Percentiles rank a stretch among this genome's conserved stretches.
Evolutionary conservation across 2,797 vertebrate species (phyloP).

Genomic region (Sarcophilus harrisii): DNA sequence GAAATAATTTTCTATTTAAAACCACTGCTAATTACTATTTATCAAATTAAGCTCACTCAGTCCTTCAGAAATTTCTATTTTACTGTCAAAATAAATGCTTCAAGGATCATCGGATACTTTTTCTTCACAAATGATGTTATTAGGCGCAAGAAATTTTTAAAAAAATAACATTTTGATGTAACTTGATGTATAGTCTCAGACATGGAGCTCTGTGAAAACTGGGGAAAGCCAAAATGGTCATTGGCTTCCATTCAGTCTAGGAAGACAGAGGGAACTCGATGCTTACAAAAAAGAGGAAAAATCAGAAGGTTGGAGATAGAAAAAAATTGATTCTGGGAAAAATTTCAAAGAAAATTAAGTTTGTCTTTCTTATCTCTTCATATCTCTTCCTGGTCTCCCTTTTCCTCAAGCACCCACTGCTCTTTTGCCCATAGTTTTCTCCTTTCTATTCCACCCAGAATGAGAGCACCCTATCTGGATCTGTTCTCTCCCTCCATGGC

Average conservation of each 20-base stretch:
- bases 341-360: neutral
- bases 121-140: neutral
- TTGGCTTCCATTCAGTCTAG: neutral
- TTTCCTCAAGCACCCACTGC: neutral
- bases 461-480: neutral
- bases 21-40: conserved; percentile 65
- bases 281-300: neutral
- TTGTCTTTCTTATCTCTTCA: conserved; percentile 1
- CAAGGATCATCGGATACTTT: neutral
- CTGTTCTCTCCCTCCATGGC: neutral
- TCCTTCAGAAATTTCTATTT: conserved; percentile 59
- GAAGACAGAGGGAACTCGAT: neutral
- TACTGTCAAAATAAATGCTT: conserved; percentile 42
- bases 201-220: neutral
- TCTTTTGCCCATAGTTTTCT: neutral
- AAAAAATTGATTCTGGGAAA: accelerated
- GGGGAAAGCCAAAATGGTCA: neutral
- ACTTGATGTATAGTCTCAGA: neutral
- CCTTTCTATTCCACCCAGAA: neutral
- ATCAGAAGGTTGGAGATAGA: too few species aligned
- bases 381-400: neutral
- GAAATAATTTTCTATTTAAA: conserved; percentile 74
- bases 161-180: neutral
- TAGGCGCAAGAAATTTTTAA: neutral
- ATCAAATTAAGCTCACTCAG: conserved; percentile 66